Evolutionary conservation across 1,140 invertebrate species (phyloP), one percentile per base, ranked within the genome.

Genomic region (Aphidius ervi): DNA sequence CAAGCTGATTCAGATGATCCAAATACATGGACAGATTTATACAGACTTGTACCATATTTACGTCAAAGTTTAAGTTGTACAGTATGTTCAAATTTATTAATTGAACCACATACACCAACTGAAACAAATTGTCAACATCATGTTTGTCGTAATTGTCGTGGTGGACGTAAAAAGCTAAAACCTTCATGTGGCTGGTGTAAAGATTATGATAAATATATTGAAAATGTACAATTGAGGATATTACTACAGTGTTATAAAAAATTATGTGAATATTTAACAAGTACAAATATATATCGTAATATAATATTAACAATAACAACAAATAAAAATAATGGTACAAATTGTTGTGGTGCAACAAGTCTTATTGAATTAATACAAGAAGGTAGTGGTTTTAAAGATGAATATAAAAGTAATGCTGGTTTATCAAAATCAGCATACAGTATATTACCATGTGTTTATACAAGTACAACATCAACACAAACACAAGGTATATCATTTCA

Each of bases 231-330:
- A 63, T 78, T 95, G 68, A 82, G 89, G 56, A 88, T 92, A 70
- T 78, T 94, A 23, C 73, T 95, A 55, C 88, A 92, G 68, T 93
- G 92, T 79, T 96, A 94, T 72, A 92, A 92, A 77, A 91, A 92
- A 66, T 80, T 95, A 9, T 95, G 93, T 82, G 84, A 88, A 70
- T 93, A 91, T 77, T 80, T 95, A 59, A 85, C 86, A 56, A 85
- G 84, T 58, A 89, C 89, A 5, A 81, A 83, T 20, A 82, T 91
- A 50, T 92, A 87, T 70, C 82, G 82, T 65, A 82, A 81, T 56
- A 78, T 88, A 66, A 74, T 83, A 67, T 72, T 72, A 56, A 71
- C 74, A 9, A 71, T 77, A 8, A 69, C 77, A 20, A 82, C 84
- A 59, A 82, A 82, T 68, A 78, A 82, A 48, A 74, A 69, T 59